Conservation (phyloP, 2,797 vertebrate genomes). For the Heliangelus exortis region DNA sequence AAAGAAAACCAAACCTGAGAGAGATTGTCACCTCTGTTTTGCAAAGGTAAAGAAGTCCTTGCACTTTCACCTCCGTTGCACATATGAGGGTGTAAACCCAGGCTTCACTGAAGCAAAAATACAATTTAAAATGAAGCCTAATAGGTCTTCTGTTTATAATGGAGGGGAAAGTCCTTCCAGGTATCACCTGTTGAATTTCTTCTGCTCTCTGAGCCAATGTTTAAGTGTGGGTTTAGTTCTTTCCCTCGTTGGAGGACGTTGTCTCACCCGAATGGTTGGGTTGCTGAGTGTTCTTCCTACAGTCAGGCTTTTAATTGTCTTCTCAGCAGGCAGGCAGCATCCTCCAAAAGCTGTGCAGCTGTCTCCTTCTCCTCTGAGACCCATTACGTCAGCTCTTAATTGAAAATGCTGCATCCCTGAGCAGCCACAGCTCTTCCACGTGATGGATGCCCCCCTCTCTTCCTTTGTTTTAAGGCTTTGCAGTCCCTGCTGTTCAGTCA, state of each 20-base stretch:
- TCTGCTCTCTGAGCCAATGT: neutral
- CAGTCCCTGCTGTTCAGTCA: neutral
- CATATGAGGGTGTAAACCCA: neutral
- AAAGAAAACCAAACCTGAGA: neutral
- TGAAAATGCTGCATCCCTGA: conserved; percentile 64
- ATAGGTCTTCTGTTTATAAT: neutral
- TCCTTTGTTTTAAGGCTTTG: conserved; percentile 16
- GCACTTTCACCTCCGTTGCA: neutral
- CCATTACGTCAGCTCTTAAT: conserved; percentile 59
- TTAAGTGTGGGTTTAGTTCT: neutral
- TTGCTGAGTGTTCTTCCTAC: neutral
- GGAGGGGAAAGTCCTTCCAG: neutral
- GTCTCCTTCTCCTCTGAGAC: conserved; percentile 60
- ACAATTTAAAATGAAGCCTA: neutral
- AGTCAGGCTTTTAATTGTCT: conserved; percentile 29
- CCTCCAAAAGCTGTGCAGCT: conserved; percentile 50
- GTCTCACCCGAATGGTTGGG: neutral
- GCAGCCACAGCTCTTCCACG: conserved; percentile 14
- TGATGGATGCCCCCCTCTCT: neutral
- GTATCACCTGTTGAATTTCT: neutral
- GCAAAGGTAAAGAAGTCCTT: neutral
- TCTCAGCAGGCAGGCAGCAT: conserved; percentile 25
- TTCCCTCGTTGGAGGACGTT: neutral
- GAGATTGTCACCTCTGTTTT: neutral
- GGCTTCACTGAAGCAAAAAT: neutral